Base-by-base conservation (phyloP, 2,888 invertebrate genomes). In the Cheilosia impressa region DNA sequence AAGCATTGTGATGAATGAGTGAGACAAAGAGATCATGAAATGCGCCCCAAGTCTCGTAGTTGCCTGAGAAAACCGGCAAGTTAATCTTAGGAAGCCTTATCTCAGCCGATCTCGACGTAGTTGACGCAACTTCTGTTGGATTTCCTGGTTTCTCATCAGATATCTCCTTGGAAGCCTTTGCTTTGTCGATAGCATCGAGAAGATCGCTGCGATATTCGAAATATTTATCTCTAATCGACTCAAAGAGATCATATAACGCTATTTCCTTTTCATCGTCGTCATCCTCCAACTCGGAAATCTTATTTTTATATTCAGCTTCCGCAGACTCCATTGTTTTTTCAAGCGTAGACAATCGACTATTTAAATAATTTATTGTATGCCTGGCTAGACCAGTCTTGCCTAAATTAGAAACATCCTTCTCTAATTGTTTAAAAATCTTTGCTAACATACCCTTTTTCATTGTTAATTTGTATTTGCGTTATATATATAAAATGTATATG, bases 21-120 rank as follows among this genome's bases (percentile, higher is more conserved):
- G 62, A 62, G 17, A 27, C 45, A 22, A 62, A 62, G 4, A 62
- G 31, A 27, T 62, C 27, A 10, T 31, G 53, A 53, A 53, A 53
- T 17, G 53, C 53, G 0, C 31, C 31, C 24, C 62, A 62, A 19
- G 27, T 62, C 15, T 62, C 45, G 24, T 62, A 62, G 10, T 1
- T 62, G 10, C 27, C 62, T 27, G 62, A 62, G 27, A 62, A 47
- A 43, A 62, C 45, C 9, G 62, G 62, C 47, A 62, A 45, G 31
- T 62, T 62, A 17, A 62, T 45, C 10, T 62, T 62, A 22, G 62
- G 62, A 19, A 62, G 47, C 31, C 19, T 62, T 22, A 62, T 62
- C 9, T 43, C 47, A 0, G 47, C 17, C n/a, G 47, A 50, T 1
- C 24, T 50, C 0, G 24, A 50, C 15, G 19, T 9, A 6, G 47